Percentiles rank a stretch among this genome's conserved stretches.
phyloP scores from a whole-genome alignment of 2,888 invertebrate species.

The Cheilosia urbana region DNA sequence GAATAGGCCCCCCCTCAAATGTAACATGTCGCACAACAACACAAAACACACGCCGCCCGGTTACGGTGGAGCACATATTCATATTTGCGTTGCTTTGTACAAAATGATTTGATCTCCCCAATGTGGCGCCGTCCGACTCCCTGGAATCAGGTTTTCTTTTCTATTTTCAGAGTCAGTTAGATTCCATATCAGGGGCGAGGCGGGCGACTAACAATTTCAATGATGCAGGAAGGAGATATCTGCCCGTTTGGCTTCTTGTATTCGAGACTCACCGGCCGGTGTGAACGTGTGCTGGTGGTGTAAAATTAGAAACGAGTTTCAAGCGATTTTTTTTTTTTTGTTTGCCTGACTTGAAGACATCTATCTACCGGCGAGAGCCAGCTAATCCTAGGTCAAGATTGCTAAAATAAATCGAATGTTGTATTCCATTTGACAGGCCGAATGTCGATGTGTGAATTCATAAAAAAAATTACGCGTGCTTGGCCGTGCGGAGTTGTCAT shows the following conservation, averaged over 20 bases:
- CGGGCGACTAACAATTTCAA: slow-evolving; percentile 28
- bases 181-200: slow-evolving; percentile 25
- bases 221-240: slow-evolving; percentile 64
- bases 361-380: slow-evolving; percentile 16
- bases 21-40: slow-evolving; percentile 24
- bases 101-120: slow-evolving; percentile 58
- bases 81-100: slow-evolving; percentile 44
- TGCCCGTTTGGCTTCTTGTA: slow-evolving; percentile 46
- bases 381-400: slow-evolving; percentile 63
- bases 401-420: slow-evolving; percentile 62
- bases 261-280: background rate
- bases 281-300: background rate
- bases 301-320: slow-evolving; percentile 59
- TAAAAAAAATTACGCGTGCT: slow-evolving; percentile 43
- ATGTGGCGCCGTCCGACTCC: slow-evolving; percentile 54
- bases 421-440: slow-evolving; percentile 52
- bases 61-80: slow-evolving; percentile 15
- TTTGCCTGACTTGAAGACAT: slow-evolving; percentile 44
- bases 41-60: slow-evolving; percentile 11
- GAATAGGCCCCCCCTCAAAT: slow-evolving; percentile 13
- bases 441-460: slow-evolving; percentile 51
- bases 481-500: slow-evolving; percentile 27
- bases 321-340: background rate
- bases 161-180: slow-evolving; percentile 62
- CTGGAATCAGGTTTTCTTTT: slow-evolving; percentile 61